A percentile compares a stretch with the other conserved stretches of the same genome.
Evolutionary conservation across 2,113 vertebrate genomes (phyloP).

Genomic region (Spheniscus mendiculus): DNA sequence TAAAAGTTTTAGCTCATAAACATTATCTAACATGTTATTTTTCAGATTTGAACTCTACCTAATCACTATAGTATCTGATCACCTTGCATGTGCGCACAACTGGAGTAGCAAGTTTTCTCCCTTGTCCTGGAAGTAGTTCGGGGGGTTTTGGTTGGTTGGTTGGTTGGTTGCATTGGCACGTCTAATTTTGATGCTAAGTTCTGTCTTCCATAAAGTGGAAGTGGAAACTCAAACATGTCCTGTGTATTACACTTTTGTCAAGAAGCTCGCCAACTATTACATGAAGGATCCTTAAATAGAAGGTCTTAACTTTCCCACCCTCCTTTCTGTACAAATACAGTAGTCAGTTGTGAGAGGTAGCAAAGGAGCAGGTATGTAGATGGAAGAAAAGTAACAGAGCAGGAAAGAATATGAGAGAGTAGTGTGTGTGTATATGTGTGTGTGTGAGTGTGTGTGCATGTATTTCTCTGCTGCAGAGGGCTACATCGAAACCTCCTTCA

Average conservation of each 20-base stretch:
- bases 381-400: neutral
- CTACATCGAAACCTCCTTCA: neutral
- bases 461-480: neutral
- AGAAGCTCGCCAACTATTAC: neutral
- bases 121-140: neutral
- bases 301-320: neutral
- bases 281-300: neutral
- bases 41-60: neutral
- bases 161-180: neutral
- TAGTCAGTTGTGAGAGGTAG: neutral
- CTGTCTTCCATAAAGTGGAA: neutral
- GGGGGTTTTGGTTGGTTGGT: neutral
- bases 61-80: neutral
- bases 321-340: neutral
- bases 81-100: neutral
- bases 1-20: neutral
- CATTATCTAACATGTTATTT: neutral
- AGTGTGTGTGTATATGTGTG: too few relatives aligned
- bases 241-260: neutral
- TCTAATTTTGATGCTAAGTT: neutral
- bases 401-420: neutral
- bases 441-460: accelerated
- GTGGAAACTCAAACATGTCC: neutral
- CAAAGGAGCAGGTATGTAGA: neutral
- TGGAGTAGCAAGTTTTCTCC: neutral